Evolutionary conservation across 2,113 vertebrate species (phyloP), one percentile per base, ranked within the genome.

Genomic region (Epinephelus fuscoguttatus): DNA sequence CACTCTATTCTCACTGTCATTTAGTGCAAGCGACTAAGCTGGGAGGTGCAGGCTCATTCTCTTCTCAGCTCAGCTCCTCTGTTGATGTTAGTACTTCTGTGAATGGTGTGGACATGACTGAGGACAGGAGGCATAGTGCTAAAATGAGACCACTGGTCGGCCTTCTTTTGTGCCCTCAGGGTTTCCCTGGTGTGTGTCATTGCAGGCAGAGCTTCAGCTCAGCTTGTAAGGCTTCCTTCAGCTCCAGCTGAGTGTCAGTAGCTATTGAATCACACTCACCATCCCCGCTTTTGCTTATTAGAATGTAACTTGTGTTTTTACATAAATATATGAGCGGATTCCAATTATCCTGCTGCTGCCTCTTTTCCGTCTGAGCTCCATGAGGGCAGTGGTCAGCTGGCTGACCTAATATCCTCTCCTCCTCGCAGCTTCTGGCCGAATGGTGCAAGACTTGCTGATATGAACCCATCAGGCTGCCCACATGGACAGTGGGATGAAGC

Each of bases 51-150:
- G 69, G 40, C 75, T 79, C 82, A 75, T 73, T 87, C 64, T 81
- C 60, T 59, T 49, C 62, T 59, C 45, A 45, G 33, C 72, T 69
- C 71, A 12, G 50, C 81, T 76, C 71, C 82, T 88, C 78, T 84
- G 81, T 86, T 89, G 78, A 82, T 85, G 80, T 81, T 84, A 80
- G 83, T 81, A 74, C 81, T 79, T 76, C 74, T 87, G 59, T 83
- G 72, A 74, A 45, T 75, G 62, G 60, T 82, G 81, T 70, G 78
- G 87, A 88, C 57, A 82, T 66, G 75, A 33, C 70, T 49, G 59
- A 45, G 45, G 80, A 82, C 60, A 80, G 81, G 73, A 61, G 81
- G 86, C 85, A 79, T 66, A 66, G 75, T 85, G 85, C 85, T 85
- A 72, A 75, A 70, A 76, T 67, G 67, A 85, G 71, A 88, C 73